A percentile compares a stretch with the other conserved stretches of the same genome.
These are phyloP conservation scores for Pocillopora verrucosa DNA, from an alignment of 64 coral and sea anemone genomes.

Conservation along the genomic window DNA sequence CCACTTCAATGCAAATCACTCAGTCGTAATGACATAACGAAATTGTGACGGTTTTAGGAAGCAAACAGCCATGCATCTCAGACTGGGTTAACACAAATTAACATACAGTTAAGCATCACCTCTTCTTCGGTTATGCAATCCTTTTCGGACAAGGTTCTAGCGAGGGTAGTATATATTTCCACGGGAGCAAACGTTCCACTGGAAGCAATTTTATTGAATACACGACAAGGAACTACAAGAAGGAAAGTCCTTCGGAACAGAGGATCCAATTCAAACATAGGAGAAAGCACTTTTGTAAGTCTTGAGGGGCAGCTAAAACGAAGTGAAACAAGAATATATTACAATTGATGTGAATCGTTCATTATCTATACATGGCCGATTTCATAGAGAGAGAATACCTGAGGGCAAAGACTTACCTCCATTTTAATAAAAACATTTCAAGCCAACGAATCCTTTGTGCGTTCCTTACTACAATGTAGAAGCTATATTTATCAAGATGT, in stretches of 20 bases:
- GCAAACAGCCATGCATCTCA: too few species aligned
- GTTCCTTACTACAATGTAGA: too few species aligned
- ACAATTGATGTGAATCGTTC: not conserved
- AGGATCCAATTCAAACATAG: constrained; percentile 48
- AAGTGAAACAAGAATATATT: not conserved
- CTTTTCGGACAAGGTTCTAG: not conserved
- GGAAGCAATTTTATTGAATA: not conserved
- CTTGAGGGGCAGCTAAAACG: not conserved
- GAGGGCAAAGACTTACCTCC: too few species aligned
- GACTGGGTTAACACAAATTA: too few species aligned
- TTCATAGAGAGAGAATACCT: too few species aligned
- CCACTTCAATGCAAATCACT: too few species aligned
- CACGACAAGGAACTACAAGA: not conserved
- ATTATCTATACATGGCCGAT: too few species aligned
- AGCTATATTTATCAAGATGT: too few species aligned
- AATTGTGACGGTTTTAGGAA: too few species aligned
- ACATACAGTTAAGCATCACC: not conserved
- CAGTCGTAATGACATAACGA: too few species aligned
- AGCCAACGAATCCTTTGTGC: too few species aligned
- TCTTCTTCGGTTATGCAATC: not conserved
- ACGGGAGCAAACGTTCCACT: not conserved
- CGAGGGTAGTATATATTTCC: constrained; percentile 39
- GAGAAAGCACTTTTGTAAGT: not conserved
- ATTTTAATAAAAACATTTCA: too few species aligned
- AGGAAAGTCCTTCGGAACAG: constrained; percentile 44